Evolutionary conservation across 2,888 invertebrate genomes (phyloP), one percentile per base, ranked within the genome.

Genomic region (Melanargia galathea): DNA sequence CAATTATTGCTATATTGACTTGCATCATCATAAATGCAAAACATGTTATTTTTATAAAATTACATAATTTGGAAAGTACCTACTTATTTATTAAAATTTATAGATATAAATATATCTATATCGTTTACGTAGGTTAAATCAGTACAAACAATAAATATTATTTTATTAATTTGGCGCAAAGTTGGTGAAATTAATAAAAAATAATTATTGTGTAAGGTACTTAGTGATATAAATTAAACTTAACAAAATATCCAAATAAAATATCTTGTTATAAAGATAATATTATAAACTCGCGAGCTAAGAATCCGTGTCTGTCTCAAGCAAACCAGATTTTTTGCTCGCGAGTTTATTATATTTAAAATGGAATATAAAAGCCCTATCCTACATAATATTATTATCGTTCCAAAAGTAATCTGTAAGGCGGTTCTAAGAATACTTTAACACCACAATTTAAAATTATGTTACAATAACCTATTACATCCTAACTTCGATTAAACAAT

Each of bases 1-100:
- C 60, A 65, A 63, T 65, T 64, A 65, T 65, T 64, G 65, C 64
- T 64, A 64, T 58, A 55, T 45, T 26, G 40, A 40, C 40, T 40
- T 43, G 55, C 40, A 55, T 24, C 1, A 13, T 33, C 20, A 52
- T 20, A 30, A 30, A 30, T 30, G 24, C n/a, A 30, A 51, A 51
- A 33, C 24, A 48, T n/a, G 10, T 16, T 48, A 24, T 48, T 48
- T 24, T 13, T n/a, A 26, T 26, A 52, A 45, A 22, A 46, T 46
- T 22, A 46, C 18, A 43, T 6, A 45, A 26, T 26, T 30, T 30
- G 2, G 13, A 46, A 33, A 52, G 13, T 35, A 11, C n/a, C n/a
- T n/a, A n/a, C n/a, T n/a, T n/a, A n/a, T n/a, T n/a, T 18, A 33
- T 30, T 30, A 18, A 52, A 35, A 33, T 52, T 52, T 18, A 52